These are phyloP conservation scores for Leptinotarsa tumamoca DNA, from an alignment of 2,888 invertebrate species.

Conservation along the genomic window DNA sequence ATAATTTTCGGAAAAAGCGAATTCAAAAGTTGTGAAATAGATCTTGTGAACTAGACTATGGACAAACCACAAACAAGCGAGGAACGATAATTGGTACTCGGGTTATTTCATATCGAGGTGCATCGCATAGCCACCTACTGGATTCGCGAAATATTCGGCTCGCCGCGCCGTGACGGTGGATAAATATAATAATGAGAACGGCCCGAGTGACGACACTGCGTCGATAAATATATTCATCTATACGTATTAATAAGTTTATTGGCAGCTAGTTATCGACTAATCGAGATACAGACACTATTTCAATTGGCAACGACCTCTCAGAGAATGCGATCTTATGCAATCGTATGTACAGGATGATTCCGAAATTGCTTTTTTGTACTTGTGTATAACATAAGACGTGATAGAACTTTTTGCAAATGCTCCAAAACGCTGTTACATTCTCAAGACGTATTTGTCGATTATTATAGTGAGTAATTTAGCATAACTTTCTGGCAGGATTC, in stretches of 20 bases:
- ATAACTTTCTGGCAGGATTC: no score
- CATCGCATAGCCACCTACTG: constrained; percentile 17
- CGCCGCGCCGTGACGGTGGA: not conserved
- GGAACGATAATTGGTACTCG: constrained; percentile 9
- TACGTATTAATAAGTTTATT: constrained; percentile 33
- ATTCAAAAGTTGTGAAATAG: no score
- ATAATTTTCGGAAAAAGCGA: no score
- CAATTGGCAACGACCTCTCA: not conserved
- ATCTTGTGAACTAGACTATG: not conserved
- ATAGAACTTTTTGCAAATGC: no score
- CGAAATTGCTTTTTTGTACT: no score
- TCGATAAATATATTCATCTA: constrained; percentile 31
- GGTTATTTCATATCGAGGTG: constrained; percentile 14
- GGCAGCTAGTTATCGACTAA: constrained; percentile 14
- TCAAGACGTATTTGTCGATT: no score
- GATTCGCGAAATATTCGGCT: not conserved
- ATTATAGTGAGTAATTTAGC: no score
- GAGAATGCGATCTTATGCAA: not conserved
- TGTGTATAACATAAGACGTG: no score
- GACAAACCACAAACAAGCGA: constrained; percentile 2
- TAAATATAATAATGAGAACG: constrained; percentile 30
- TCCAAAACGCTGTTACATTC: no score
- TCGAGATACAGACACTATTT: not conserved
- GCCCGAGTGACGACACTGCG: no score
- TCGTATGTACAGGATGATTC: not conserved